These are phyloP conservation scores for Aphis gossypii DNA, from an alignment of 1,140 invertebrate species.

Conservation along the genomic window DNA sequence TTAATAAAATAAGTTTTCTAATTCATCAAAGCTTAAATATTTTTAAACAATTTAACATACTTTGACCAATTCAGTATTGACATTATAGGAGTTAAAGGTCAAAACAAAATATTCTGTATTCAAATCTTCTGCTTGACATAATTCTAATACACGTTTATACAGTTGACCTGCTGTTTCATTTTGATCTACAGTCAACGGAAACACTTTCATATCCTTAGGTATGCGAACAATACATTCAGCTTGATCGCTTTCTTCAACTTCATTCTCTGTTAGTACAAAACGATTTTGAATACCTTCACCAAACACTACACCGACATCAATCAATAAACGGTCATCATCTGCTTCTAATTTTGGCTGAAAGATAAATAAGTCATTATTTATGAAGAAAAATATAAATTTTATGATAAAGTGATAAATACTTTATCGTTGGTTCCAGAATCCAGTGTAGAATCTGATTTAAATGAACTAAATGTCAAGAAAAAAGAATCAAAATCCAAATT, in stretches of 20 bases:
- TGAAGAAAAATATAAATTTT: background rate
- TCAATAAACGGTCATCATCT: slow-evolving; percentile 29
- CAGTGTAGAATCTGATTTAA: slow-evolving; percentile 3
- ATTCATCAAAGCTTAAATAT: background rate
- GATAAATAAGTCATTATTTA: background rate
- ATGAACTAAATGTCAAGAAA: slow-evolving; percentile 58
- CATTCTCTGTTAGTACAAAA: slow-evolving; percentile 42
- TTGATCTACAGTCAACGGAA: background rate
- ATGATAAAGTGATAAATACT: background rate
- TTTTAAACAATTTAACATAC: slow-evolving; percentile 20
- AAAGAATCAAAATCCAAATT: slow-evolving; percentile 59
- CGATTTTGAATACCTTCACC: slow-evolving; percentile 45
- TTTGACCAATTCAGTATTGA: slow-evolving; percentile 24
- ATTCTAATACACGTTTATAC: slow-evolving; percentile 37
- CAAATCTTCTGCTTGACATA: slow-evolving; percentile 4
- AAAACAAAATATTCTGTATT: slow-evolving; percentile 29
- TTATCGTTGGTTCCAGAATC: background rate
- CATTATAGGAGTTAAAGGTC: slow-evolving; percentile 40
- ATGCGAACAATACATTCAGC: slow-evolving; percentile 34
- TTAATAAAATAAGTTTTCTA: background rate
- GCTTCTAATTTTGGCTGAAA: slow-evolving; percentile 25
- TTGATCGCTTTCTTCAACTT: slow-evolving; percentile 11
- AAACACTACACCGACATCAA: slow-evolving; percentile 46
- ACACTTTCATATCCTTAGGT: background rate
- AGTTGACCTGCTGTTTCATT: slow-evolving; percentile 34